Base-by-base conservation (phyloP, 2,797 vertebrate genomes). In the Chanos chanos region DNA sequence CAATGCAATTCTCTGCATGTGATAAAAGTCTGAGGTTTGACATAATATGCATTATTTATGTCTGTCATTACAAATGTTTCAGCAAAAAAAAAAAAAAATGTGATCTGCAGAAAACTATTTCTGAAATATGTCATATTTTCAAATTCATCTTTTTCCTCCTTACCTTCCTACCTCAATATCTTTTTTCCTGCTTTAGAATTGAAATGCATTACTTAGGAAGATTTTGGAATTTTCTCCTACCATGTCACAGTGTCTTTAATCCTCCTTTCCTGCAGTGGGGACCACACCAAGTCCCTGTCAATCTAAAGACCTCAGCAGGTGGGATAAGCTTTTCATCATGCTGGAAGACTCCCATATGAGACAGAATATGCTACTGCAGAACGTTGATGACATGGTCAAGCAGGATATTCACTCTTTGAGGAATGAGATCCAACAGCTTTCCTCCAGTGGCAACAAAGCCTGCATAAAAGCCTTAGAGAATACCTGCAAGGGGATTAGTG, bases 241-340 rank as follows among this genome's bases (percentile, higher is more conserved):
- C 7, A n/a, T 28, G 13, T 8, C 6, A 47, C 1, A 47, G 5
- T 15, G 25, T 1, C 28, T 48, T 10, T 13, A 15, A 7, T 10
- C 34, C 1, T 8, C 59, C 15, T 22, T 10, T 36, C 45, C 44
- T 31, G 10, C 51, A 61, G 45, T 36, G 25, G 52, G n/a, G 45
- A 6, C 52, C 28, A 72, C 74, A 0, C 59, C 56, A 10, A 49
- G 34, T 56, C 74, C 72, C 0, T 90, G 89, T 0, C 83, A 31
- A 1, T 13, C 47, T 4, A 48, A n/a, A 7, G 74, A 77, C 5
- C 36, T 61, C 25, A 81, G 82, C 0, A 79, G 82, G 41, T 93
- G 92, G 92, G 90, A 93, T 81, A 93, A 92, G 64, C 86, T 93
- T 49, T 92, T 94, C 77, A 87, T 85, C 72, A 89, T 90, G 89